Percentiles rank a stretch among this genome's conserved stretches.
Evolutionary conservation across 2,888 invertebrate genomes (phyloP).

Genomic region (Cryptus armator): DNA sequence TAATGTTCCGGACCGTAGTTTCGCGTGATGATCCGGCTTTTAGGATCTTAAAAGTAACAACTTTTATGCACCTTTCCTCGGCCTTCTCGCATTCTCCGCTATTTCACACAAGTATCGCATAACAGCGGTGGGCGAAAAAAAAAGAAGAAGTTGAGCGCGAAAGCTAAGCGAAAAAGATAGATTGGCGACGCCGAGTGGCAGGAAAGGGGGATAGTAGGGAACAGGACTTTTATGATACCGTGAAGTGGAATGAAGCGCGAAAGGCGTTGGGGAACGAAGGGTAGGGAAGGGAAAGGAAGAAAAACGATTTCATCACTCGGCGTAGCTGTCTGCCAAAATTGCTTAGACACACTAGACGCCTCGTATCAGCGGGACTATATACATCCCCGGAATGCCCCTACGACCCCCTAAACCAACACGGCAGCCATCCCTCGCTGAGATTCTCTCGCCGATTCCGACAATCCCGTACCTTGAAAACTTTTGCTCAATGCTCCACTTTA

Average conservation of each 20-base stretch:
- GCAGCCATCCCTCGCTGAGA: slow-evolving; percentile 41
- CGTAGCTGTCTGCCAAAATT: slow-evolving; percentile 64
- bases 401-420: slow-evolving; percentile 54
- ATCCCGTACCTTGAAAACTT: slow-evolving; percentile 43
- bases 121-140: slow-evolving; percentile 8
- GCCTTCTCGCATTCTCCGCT: background rate
- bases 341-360: slow-evolving; percentile 64
- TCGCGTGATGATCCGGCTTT: slow-evolving; percentile 4
- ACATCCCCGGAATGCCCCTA: slow-evolving; percentile 41
- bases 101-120: slow-evolving; percentile 18
- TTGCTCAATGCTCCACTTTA: slow-evolving; percentile 49
- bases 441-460: slow-evolving; percentile 53
- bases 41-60: background rate
- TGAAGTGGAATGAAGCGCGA: slow-evolving; percentile 61
- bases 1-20: background rate
- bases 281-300: slow-evolving; percentile 32
- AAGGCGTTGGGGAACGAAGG: slow-evolving; percentile 16
- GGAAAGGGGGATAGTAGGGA: slow-evolving; percentile 12
- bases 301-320: slow-evolving; percentile 64
- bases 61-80: slow-evolving; percentile 8
- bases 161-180: slow-evolving; percentile 45
- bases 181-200: slow-evolving; percentile 19
- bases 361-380: slow-evolving; percentile 53
- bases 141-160: background rate
- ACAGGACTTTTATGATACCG: slow-evolving; percentile 52